Percentiles rank a stretch among this genome's conserved stretches.
These are phyloP conservation scores for Thamnophis sirtalis DNA, from an alignment of 2,113 vertebrate species.

Conservation along the genomic window DNA sequence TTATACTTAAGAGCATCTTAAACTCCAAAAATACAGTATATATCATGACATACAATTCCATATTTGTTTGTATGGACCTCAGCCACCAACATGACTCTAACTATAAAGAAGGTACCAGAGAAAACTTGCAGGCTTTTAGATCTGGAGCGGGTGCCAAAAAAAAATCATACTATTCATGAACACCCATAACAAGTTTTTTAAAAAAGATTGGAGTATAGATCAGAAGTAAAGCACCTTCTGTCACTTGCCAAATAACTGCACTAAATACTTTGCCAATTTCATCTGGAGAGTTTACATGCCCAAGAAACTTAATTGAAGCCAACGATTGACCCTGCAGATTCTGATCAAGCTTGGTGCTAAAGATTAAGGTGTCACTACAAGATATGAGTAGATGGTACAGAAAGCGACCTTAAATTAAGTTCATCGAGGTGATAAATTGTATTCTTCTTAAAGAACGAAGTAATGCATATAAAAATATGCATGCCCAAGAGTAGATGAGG, in stretches of 20 bases:
- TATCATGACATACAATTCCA: neutral
- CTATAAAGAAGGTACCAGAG: slow-evolving; percentile 6
- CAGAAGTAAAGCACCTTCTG: slow-evolving; percentile 13
- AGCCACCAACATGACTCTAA: neutral
- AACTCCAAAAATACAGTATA: neutral
- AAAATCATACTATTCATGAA: slow-evolving; percentile 24
- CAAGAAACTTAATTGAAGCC: neutral
- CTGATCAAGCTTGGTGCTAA: neutral
- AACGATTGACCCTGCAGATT: slow-evolving; percentile 8
- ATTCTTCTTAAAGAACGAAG: neutral
- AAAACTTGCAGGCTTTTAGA: slow-evolving; percentile 11
- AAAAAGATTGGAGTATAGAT: slow-evolving; percentile 1
- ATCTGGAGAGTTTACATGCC: neutral
- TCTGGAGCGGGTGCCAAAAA: neutral
- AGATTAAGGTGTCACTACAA: neutral
- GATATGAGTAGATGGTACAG: neutral
- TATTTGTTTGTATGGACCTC: neutral
- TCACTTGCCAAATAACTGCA: slow-evolving; percentile 22
- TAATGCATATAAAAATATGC: neutral
- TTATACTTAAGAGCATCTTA: too few species aligned
- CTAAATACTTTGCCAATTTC: neutral
- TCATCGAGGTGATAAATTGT: neutral
- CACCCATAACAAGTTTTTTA: neutral
- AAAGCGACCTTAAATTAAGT: neutral
- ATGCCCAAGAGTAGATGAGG: neutral